Evolutionary conservation across 1,140 invertebrate genomes (phyloP).

Genomic region (Ceratosolen fusciceps): DNA sequence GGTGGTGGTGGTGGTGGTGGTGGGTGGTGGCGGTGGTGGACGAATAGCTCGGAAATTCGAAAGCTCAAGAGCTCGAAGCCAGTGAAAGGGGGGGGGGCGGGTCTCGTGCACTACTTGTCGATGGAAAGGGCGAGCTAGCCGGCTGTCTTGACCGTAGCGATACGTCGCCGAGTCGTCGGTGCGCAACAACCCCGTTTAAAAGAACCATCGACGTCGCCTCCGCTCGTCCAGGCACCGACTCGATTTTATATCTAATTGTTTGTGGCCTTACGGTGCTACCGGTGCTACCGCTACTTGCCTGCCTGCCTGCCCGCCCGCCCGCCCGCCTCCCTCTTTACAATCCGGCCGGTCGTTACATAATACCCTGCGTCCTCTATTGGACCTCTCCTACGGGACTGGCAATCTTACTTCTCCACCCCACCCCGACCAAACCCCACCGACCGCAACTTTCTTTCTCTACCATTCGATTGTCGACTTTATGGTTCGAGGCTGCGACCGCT

Average conservation of each 20-base stretch:
- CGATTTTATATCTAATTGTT: conserved; percentile 61
- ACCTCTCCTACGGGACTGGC: conserved; percentile 42
- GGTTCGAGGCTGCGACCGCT: too few relatives aligned
- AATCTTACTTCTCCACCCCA: conserved; percentile 44
- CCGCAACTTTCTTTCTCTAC: conserved; percentile 10
- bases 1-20: too few relatives aligned
- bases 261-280: conserved; percentile 48
- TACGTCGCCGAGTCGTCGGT: conserved; percentile 51
- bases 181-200: conserved; percentile 54
- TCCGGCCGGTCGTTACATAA: conserved; percentile 53
- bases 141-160: conserved; percentile 47
- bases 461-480: neutral
- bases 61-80: too few relatives aligned
- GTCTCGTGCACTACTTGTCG: too few relatives aligned
- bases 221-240: conserved; percentile 30
- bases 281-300: too few relatives aligned
- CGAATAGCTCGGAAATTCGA: too few relatives aligned
- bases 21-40: too few relatives aligned
- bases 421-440: neutral
- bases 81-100: too few relatives aligned
- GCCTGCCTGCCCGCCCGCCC: neutral
- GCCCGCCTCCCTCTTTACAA: conserved; percentile 41
- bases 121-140: too few relatives aligned
- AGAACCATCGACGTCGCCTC: conserved; percentile 6
- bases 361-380: conserved; percentile 41